Conservation (phyloP, 2,888 invertebrate genomes). For the Allygus modestus region DNA sequence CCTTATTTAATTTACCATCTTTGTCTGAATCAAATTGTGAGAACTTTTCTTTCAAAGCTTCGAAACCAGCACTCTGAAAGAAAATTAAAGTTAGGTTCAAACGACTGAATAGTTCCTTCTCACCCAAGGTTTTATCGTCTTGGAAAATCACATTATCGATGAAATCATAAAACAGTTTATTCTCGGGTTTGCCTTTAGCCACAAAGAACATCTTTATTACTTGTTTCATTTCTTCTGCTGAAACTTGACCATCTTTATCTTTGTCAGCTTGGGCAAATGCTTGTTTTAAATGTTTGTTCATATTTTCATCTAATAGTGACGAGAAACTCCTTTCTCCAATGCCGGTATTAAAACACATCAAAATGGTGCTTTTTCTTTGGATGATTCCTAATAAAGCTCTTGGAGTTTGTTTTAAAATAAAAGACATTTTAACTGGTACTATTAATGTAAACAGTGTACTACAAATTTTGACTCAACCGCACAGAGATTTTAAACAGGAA, state of each 20-base stretch:
- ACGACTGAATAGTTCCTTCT: neutral
- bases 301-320: neutral
- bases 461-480: too few relatives aligned
- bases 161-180: neutral
- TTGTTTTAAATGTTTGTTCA: neutral
- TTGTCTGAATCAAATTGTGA: neutral
- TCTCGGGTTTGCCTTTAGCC: neutral
- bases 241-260: neutral
- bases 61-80: too few relatives aligned
- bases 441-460: too few relatives aligned
- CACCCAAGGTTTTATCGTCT: neutral
- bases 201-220: neutral
- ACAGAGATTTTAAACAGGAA: too few relatives aligned
- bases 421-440: too few relatives aligned
- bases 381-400: too few relatives aligned
- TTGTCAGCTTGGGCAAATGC: neutral
- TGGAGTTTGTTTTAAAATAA: too few relatives aligned
- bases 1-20: neutral
- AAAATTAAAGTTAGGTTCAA: too few relatives aligned
- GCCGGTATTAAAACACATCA: too few relatives aligned
- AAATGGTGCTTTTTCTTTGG: too few relatives aligned
- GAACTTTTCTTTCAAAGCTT: neutral
- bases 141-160: neutral
- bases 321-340: neutral
- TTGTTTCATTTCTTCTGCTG: neutral